Evolutionary conservation across 2,113 vertebrate genomes (phyloP).

Genomic region (Notiomystis cincta): DNA sequence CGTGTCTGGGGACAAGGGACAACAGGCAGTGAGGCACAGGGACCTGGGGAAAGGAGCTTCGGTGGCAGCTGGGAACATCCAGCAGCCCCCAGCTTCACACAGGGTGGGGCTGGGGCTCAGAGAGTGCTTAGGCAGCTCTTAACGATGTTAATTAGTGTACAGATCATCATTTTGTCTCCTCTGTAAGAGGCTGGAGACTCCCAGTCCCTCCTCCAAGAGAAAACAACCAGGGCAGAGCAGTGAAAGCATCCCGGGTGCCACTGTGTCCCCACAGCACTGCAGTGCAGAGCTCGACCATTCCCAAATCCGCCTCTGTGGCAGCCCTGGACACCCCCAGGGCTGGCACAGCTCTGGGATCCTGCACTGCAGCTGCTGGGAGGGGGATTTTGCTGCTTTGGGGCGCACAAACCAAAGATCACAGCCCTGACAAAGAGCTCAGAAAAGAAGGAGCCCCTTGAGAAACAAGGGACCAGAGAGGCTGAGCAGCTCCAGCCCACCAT

Average conservation of each 20-base stretch:
- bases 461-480: background rate
- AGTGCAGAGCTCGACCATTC: background rate
- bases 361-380: rapidly evolving
- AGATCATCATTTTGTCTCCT: background rate
- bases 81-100: too few species aligned
- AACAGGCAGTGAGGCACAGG: background rate
- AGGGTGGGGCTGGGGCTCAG: rapidly evolving
- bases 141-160: background rate
- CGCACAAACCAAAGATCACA: background rate
- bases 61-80: background rate
- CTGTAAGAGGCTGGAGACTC: background rate
- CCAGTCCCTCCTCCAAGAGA: background rate
- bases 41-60: background rate
- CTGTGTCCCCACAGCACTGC: background rate
- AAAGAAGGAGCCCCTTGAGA: background rate
- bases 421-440: background rate
- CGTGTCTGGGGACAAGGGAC: slow-evolving; percentile 78
- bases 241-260: too few species aligned
- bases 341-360: background rate
- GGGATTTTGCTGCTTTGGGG: background rate
- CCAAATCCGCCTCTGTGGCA: background rate
- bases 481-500: background rate
- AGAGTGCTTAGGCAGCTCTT: background rate
- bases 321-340: background rate
- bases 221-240: background rate